Base-by-base conservation (phyloP, 1,140 invertebrate species). In the Bombus haemorrhoidalis region DNA sequence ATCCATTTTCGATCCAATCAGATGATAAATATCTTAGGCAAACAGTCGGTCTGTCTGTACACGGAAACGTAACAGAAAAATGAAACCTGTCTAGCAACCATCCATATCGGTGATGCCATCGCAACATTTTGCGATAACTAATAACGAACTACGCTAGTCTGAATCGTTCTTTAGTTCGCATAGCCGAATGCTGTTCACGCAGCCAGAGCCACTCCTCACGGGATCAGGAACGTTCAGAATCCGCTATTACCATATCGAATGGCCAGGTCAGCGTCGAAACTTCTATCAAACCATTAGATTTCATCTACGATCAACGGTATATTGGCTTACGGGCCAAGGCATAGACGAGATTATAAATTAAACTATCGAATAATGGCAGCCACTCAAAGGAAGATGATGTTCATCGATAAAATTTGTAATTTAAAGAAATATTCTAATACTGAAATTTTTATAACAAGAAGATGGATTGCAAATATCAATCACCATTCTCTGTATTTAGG, bases 221-320 rank as follows among this genome's bases (percentile, higher is more conserved):
- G 57, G 32, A 84, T 59, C 64, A 69, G 64, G 28, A 77, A 77
- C 62, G 47, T 57, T 78, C 82, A 84, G 66, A 84, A 59, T 84
- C 47, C n/a, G 22, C 47, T 53, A 53, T 53, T 53, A 53, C 47
- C 18, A 53, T 22, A 53, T 53, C 47, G 47, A 53, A 53, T 53
- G 47, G 18, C 47, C 6, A 22, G 22, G 47, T 53, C 47, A 53
- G 47, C 47, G 47, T 53, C 18, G 18, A 76, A 83, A 75, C 62
- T 64, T 66, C 12, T 37, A 28, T n/a, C 62, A 28, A 34, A 28
- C 6, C 22, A 59, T 34, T 59, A 12, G 12, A 76, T n/a, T n/a
- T 53, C 32, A 18, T 2, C 53, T 37, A n/a, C 59, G 59, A 62
- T 62, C 59, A n/a, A 62, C 28, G 12, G 47, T 53, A 53, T 53